Conservation (phyloP, 2,113 vertebrate genomes). For the Cyphomyrus plagiostoma region DNA sequence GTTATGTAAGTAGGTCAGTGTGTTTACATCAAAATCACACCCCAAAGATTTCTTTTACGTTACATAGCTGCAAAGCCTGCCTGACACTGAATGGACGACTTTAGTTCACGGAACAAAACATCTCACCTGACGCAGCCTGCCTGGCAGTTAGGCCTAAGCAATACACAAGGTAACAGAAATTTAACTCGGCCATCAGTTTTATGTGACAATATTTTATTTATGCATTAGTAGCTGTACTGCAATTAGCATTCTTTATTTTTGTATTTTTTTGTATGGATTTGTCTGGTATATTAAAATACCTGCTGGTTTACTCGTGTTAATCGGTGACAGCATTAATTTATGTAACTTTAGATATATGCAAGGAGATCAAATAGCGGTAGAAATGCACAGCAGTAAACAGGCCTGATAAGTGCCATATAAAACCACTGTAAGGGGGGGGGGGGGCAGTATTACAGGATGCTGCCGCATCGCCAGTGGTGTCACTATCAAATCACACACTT, state of each 20-base stretch:
- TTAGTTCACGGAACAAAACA: background rate
- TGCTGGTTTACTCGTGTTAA: background rate
- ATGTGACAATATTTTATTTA: background rate
- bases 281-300: background rate
- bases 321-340: background rate
- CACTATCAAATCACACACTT: background rate
- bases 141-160: background rate
- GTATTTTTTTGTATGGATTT: background rate
- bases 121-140: background rate
- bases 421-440: background rate
- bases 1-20: background rate
- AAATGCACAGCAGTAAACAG: background rate
- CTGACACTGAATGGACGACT: background rate
- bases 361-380: background rate
- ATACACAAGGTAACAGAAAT: background rate
- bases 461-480: background rate
- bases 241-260: background rate
- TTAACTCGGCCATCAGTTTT: background rate
- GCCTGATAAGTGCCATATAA: background rate
- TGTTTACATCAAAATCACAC: background rate
- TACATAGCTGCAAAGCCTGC: background rate
- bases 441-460: background rate
- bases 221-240: background rate
- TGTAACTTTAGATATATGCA: background rate
- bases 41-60: background rate